These are phyloP conservation scores for Euwallacea similis DNA, from an alignment of 1,140 invertebrate species.

Conservation along the genomic window DNA sequence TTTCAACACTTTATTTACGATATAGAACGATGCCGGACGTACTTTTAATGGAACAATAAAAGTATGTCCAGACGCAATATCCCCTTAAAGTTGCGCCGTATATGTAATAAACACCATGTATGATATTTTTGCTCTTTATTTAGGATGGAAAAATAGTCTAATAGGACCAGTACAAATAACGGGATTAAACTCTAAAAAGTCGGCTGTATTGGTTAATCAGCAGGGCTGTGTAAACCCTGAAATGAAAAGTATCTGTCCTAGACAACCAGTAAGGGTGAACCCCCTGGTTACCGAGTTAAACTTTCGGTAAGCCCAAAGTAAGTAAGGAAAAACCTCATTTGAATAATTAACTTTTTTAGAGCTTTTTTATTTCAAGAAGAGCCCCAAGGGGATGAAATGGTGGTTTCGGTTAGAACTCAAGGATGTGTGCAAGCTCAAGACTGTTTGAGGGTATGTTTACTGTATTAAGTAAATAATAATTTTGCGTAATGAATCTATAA, in stretches of 20 bases:
- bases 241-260: conserved; percentile 59
- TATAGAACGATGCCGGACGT: too few species aligned
- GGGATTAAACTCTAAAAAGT: conserved; percentile 54
- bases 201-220: conserved; percentile 57
- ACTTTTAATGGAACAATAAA: too few species aligned
- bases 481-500: not conserved
- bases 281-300: conserved; percentile 58
- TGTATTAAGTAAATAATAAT: not conserved
- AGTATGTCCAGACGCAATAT: too few species aligned
- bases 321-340: conserved; percentile 1
- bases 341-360: conserved; percentile 44
- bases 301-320: conserved; percentile 49
- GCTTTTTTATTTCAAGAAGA: conserved; percentile 72
- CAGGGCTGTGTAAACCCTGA: conserved; percentile 64
- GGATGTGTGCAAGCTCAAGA: conserved; percentile 65
- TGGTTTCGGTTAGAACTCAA: conserved; percentile 62
- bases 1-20: too few species aligned
- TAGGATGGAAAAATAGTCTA: conserved; percentile 65
- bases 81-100: too few species aligned
- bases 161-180: conserved; percentile 62
- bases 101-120: too few species aligned
- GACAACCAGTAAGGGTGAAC: conserved; percentile 56
- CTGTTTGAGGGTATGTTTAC: conserved; percentile 52
- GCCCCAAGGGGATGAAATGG: conserved; percentile 63
- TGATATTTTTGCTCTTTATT: too few species aligned